Evolutionary conservation across 2,797 vertebrate species (phyloP), one percentile per base, ranked within the genome.

Genomic region (Emys orbicularis): DNA sequence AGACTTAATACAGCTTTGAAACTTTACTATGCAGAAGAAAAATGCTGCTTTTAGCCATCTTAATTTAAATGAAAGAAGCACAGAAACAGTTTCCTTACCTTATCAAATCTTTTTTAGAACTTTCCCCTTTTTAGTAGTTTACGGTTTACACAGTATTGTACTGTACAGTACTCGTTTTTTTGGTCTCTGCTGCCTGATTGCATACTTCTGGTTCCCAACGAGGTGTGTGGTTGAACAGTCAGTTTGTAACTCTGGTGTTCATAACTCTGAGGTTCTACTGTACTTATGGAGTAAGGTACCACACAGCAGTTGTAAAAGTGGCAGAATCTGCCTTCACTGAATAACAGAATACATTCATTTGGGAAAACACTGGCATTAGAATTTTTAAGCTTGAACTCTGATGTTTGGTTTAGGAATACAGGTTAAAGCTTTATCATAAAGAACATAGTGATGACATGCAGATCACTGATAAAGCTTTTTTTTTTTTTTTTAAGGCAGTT

Each of bases 401-500:
- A 89, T 86, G 44, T 93, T 92, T 84, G n/a, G 16, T 89, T 82
- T 94, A 49, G 5, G 3, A 59, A 88, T 89, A 31, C 61, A 8
- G 65, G 86, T 89, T 68, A 74, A 77, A 91, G 68, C 27, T 77
- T 92, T 93, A 49, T 87, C 88, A 65, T 0, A 1, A 37, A 68
- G 77, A 61, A 59, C 74, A 49, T 8, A 50, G 0, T 57, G 0
- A 0, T 83, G 47, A 77, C 61, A 87, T 47, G 50, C 77, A 74
- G 74, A 15, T 88, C 74, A 77, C 44, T 94, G 80, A 59, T 84
- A 2, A 49, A 92, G 29, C 1, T 77, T 72, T 81, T 72, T 93
- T n/a, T n/a, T n/a, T 95, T 80, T 29, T 94, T 94, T 85, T 82
- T 15, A 77, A 92, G 81, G 54, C 5, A 77, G 2, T 29, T 86